Evolutionary conservation across 2,888 invertebrate species (phyloP), one percentile per base, ranked within the genome.

Genomic region (Microdon myrmicae): DNA sequence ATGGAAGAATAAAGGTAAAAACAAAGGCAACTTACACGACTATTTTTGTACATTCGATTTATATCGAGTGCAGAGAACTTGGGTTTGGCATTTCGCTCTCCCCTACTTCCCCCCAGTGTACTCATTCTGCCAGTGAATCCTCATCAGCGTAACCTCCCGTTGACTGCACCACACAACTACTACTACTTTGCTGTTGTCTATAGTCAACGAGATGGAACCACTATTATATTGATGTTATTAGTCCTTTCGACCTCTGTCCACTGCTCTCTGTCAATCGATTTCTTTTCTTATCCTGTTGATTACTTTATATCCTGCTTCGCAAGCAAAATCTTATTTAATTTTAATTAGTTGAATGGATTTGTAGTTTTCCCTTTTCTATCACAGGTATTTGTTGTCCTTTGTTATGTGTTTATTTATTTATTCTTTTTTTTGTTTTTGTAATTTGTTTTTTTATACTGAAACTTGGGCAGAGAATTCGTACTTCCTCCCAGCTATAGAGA

Each of bases 11-110:
- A 37, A 43, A 43, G 58, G 14, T 34, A 48, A 39, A n/a, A 38
- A 32, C 47, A 48, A 23, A 13, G 4, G 35, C 4, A 68, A 86
- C 88, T 86, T 81, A 90, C 90, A 83, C 87, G 87, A 82, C 89
- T 90, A 78, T 87, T 87, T 83, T 92, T 90, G 83, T 94, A 96
- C 83, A 96, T 87, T 86, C 87, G 94, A 90, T 96, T 96, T 88
- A 96, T 96, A 86, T 96, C 95, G 86, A 96, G 88, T 81, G 94
- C 90, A 83, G 94, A 92, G 86, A 88, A 96, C 87, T 94, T 96
- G 83, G 90, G 89, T 87, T 95, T 96, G 79, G 80, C 79, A 79
- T 80, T 79, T 76, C 80, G 80, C 79, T 80, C 80, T 79, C 79
- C 80, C 79, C 78, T 80, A 80, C 79, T 80, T 79, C 80, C 80